These are phyloP conservation scores for Oenanthe oenanthe DNA, from an alignment of 2,113 vertebrate genomes.

Conservation along the genomic window DNA sequence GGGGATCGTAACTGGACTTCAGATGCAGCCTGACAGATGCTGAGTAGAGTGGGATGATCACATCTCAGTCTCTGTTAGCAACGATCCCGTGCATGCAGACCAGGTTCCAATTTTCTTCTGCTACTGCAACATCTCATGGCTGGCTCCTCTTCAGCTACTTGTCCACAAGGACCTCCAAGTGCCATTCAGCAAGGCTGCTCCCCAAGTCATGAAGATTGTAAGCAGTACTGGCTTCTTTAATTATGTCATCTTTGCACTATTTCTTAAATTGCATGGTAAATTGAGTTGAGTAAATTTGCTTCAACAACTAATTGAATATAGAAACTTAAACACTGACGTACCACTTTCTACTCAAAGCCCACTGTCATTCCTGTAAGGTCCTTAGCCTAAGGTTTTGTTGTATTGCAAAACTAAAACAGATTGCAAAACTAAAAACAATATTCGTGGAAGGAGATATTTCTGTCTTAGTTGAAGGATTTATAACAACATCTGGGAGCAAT, in stretches of 20 bases:
- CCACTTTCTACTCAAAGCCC: background rate
- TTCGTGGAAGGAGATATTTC: background rate
- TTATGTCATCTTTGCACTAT: background rate
- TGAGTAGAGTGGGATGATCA: background rate
- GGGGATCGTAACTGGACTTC: no score
- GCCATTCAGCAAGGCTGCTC: background rate
- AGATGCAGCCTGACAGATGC: accelerated
- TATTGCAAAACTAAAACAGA: accelerated
- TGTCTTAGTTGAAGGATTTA: background rate
- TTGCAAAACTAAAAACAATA: background rate
- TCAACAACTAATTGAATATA: background rate
- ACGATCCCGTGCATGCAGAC: background rate
- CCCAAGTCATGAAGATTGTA: background rate
- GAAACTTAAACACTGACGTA: background rate
- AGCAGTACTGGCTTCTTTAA: background rate
- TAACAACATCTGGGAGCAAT: background rate
- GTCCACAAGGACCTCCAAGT: background rate
- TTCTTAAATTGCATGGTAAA: background rate
- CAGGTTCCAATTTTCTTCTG: background rate
- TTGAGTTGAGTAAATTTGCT: background rate
- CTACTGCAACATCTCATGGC: background rate
- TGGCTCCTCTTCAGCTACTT: background rate
- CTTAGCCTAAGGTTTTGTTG: background rate
- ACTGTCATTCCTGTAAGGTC: background rate
- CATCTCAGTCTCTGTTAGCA: background rate